Base-by-base conservation (phyloP, 2,797 vertebrate species). In the Philypnodon macrostomus region DNA sequence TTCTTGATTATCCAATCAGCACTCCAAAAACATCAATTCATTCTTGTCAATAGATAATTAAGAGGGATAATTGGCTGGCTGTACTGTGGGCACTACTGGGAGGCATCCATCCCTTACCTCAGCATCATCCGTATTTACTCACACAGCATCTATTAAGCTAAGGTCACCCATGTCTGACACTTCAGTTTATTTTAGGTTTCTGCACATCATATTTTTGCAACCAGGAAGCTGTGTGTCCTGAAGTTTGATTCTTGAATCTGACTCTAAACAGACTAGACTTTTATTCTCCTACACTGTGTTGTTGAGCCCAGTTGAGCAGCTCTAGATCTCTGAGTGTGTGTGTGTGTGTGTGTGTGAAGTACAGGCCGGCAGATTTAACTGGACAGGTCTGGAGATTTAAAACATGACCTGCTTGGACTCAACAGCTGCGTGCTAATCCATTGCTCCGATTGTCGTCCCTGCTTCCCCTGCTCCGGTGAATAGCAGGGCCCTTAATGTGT, bases 1-100 rank as follows among this genome's bases (percentile, higher is more conserved):
- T 80, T 84, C 79, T 78, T 83, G 84, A 88, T 87, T 86, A 87
- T 88, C 84, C 81, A 85, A 88, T 86, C 81, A 85, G 76, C 17
- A 58, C 78, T 81, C 74, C 75, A 75, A 84, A 85, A 88, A 88
- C 79, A 88, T 88, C 86, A 85, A 85, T 89, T 86, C 73, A 69
- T 82, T 73, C 82, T 80, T 61, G 80, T 88, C 86, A 83, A 86
- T 88, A 88, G 76, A 86, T 87, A 85, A 88, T 89, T 88, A 88
- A 88, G 83, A 83, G 73, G 81, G 78, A 79, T 88, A 87, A 88
- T 88, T 88, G 80, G 74, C 80, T 80, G 68, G 58, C 69, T 72
- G 61, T 49, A 56, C 65, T 69, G 60, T 61, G 68, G 63, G 79
- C 70, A 71, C 36, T 51, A 63, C 64, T 78, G 76, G 80, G 75